Evolutionary conservation across 2,113 vertebrate species (phyloP).

Genomic region (Pygoscelis adeliae): DNA sequence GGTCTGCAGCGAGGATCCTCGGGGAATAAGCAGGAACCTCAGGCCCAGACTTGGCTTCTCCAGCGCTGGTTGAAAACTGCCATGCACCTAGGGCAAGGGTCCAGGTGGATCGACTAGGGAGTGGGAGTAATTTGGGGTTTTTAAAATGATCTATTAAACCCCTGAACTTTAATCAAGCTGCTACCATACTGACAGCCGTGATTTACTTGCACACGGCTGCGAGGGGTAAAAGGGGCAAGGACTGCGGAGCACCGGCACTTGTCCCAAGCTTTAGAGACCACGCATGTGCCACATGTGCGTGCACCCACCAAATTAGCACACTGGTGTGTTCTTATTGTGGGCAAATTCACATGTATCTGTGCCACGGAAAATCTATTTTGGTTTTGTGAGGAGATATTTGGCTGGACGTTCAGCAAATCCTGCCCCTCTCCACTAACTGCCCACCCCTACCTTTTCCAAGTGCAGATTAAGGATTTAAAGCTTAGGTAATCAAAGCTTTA

Average conservation of each 20-base stretch:
- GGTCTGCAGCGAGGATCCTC: conserved; percentile 87
- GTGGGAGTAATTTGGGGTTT: conserved; percentile 89
- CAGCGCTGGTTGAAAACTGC: conserved; percentile 88
- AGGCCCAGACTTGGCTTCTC: conserved; percentile 89
- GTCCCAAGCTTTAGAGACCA: conserved; percentile 35
- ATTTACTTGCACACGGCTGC: conserved; percentile 84
- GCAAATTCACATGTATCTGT: not conserved
- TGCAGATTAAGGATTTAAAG: conserved; percentile 36
- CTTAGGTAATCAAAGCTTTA: conserved; percentile 43
- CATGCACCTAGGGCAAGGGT: conserved; percentile 89
- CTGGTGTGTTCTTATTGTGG: not conserved
- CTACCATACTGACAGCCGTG: conserved; percentile 90
- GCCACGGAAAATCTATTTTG: not conserved
- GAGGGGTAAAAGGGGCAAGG: conserved; percentile 76
- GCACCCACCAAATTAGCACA: not conserved
- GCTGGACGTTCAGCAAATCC: not conserved
- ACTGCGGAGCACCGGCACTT: conserved; percentile 72
- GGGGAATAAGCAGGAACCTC: conserved; percentile 98
- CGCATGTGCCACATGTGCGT: not conserved
- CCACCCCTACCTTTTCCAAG: not conserved
- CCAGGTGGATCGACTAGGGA: conserved; percentile 93
- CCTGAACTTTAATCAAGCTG: conserved; percentile 97
- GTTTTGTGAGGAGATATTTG: not conserved
- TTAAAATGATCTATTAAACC: conserved; percentile 99
- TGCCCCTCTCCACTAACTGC: not conserved